phyloP scores from a whole-genome alignment of 2,797 vertebrate species.

The Pseudochirops corinnae region DNA sequence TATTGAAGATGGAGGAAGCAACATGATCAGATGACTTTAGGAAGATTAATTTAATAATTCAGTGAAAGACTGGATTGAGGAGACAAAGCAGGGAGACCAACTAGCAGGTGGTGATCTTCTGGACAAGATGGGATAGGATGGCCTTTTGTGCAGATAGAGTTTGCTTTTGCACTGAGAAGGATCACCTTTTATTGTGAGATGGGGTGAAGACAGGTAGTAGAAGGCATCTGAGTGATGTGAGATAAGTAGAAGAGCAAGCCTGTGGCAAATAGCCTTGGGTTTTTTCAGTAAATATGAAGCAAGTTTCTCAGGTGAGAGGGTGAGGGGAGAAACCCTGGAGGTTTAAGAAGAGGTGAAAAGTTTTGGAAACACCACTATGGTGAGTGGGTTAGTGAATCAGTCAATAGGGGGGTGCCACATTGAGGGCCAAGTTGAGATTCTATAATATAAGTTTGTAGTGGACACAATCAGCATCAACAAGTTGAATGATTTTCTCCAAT shows the following conservation, averaged over 20 bases:
- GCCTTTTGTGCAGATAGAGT: neutral
- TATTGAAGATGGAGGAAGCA: neutral
- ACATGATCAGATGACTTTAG: neutral
- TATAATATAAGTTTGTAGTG: neutral
- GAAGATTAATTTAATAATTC: neutral
- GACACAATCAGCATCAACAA: neutral
- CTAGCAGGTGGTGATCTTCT: neutral
- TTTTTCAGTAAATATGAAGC: neutral
- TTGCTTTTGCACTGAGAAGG: neutral
- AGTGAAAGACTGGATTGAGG: neutral
- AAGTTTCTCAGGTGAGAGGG: neutral
- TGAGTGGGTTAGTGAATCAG: neutral
- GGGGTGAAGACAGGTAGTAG: neutral
- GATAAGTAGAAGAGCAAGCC: neutral
- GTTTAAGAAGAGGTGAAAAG: neutral
- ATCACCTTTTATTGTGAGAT: neutral
- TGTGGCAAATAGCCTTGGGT: neutral
- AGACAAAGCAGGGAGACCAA: neutral
- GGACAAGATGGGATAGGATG: neutral
- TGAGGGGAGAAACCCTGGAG: neutral
- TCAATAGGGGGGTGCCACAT: neutral
- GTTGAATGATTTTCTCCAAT: neutral
- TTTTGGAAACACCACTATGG: neutral
- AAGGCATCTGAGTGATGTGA: neutral
- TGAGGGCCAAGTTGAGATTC: neutral